phyloP scores from a whole-genome alignment of 1,140 invertebrate genomes.

The Euschistus heros region DNA sequence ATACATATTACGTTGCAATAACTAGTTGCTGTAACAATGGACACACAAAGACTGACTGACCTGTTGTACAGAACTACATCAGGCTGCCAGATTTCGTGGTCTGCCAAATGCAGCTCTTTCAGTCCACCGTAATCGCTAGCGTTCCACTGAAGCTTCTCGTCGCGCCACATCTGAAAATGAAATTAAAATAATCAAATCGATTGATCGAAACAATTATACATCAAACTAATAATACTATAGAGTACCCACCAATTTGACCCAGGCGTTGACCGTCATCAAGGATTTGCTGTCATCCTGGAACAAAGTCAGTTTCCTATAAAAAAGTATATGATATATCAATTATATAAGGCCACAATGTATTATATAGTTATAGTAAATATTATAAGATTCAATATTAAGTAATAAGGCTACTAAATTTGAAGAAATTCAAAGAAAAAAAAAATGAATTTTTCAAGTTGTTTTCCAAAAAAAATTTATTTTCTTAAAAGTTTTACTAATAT shows the following conservation, averaged over 20 bases:
- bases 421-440: too few species aligned
- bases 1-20: too few species aligned
- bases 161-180: conserved; percentile 46
- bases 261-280: conserved; percentile 43
- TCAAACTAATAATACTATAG: not conserved
- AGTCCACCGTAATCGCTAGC: conserved; percentile 47
- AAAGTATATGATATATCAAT: conserved; percentile 11
- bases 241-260: conserved; percentile 44
- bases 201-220: not conserved
- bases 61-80: conserved; percentile 54
- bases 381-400: too few species aligned
- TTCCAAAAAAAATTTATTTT: too few species aligned
- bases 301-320: not conserved
- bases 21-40: too few species aligned
- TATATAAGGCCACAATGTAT: not conserved
- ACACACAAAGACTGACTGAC: too few species aligned
- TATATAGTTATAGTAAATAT: too few species aligned
- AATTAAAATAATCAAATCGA: not conserved
- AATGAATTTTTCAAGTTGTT: too few species aligned
- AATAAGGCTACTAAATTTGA: too few species aligned
- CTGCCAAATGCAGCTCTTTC: conserved; percentile 41
- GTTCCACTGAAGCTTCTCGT: conserved; percentile 54
- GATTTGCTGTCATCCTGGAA: conserved; percentile 45
- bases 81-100: conserved; percentile 56
- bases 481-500: too few species aligned